These are phyloP conservation scores for Hydropsyche betteni DNA, from an alignment of 2,888 invertebrate genomes.

Conservation along the genomic window DNA sequence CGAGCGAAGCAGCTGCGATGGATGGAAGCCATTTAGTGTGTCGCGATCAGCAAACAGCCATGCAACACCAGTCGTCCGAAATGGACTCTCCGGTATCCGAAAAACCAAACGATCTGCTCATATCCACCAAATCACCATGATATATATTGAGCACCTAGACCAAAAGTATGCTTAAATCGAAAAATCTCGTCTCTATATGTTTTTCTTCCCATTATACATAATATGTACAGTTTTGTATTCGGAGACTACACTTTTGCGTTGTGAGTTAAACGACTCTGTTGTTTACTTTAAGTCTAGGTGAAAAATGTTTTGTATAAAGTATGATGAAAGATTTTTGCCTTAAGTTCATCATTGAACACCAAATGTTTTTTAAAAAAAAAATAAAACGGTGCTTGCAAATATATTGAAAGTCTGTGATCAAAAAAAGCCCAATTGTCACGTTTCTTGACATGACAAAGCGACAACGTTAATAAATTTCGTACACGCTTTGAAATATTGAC, in stretches of 20 bases:
- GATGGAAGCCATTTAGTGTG: constrained; percentile 57
- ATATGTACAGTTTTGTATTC: no score
- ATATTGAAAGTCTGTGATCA: constrained; percentile 46
- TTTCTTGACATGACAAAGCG: not conserved
- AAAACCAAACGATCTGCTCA: constrained; percentile 52
- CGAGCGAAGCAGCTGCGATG: constrained; percentile 68
- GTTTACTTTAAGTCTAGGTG: constrained; percentile 35
- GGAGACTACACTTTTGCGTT: no score
- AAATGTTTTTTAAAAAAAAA: constrained; percentile 30
- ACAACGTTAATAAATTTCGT: not conserved
- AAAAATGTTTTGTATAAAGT: constrained; percentile 7
- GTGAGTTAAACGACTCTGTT: not conserved
- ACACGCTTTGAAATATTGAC: not conserved
- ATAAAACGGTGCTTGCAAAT: constrained; percentile 48
- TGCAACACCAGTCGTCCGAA: constrained; percentile 61
- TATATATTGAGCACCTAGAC: constrained; percentile 51
- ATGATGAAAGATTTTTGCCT: constrained; percentile 32
- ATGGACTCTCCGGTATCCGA: constrained; percentile 63
- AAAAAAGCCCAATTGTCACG: constrained; percentile 29
- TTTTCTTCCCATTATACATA: not conserved
- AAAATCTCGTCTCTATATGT: no score
- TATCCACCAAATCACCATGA: constrained; percentile 50
- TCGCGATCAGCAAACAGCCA: constrained; percentile 56
- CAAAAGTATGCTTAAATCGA: not conserved
- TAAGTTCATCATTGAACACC: constrained; percentile 41